Evolutionary conservation across 2,113 vertebrate genomes (phyloP).

Genomic region (Cyprinodon tularosa): DNA sequence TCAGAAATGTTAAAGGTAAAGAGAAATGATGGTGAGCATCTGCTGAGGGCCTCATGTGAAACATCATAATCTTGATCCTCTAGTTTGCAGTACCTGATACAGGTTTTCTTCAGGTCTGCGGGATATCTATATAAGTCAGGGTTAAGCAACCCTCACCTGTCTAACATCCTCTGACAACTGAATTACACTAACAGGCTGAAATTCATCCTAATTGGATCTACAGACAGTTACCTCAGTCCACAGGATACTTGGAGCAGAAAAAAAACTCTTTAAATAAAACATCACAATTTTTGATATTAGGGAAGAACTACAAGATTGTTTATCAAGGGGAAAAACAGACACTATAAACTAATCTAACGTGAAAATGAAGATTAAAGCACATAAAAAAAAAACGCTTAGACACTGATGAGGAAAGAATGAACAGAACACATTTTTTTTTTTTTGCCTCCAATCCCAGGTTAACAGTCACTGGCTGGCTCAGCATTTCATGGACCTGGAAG

Average conservation of each 20-base stretch:
- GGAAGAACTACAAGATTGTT: background rate
- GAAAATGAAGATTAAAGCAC: background rate
- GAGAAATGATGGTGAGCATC: background rate
- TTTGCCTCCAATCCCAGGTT: background rate
- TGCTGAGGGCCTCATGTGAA: background rate
- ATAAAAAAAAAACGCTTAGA: background rate
- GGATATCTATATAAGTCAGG: constrained; percentile 22
- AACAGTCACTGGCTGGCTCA: constrained; percentile 26
- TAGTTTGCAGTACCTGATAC: constrained; percentile 5
- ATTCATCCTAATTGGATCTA: constrained; percentile 36
- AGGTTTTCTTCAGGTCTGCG: constrained; percentile 4
- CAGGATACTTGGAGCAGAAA: background rate
- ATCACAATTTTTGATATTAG: background rate
- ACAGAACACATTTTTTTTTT: background rate
- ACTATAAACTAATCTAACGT: background rate
- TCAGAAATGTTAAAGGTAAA: background rate
- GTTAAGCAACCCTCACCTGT: constrained; percentile 33
- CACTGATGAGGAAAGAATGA: background rate
- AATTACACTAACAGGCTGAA: constrained; percentile 33
- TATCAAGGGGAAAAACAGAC: background rate
- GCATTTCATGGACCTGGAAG: constrained; percentile 30
- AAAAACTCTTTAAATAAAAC: background rate
- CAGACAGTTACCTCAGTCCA: constrained; percentile 1
- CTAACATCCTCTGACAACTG: constrained; percentile 43
- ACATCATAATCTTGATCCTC: background rate